phyloP scores from a whole-genome alignment of 2,888 invertebrate species.

The Pediacus dermestoides region DNA sequence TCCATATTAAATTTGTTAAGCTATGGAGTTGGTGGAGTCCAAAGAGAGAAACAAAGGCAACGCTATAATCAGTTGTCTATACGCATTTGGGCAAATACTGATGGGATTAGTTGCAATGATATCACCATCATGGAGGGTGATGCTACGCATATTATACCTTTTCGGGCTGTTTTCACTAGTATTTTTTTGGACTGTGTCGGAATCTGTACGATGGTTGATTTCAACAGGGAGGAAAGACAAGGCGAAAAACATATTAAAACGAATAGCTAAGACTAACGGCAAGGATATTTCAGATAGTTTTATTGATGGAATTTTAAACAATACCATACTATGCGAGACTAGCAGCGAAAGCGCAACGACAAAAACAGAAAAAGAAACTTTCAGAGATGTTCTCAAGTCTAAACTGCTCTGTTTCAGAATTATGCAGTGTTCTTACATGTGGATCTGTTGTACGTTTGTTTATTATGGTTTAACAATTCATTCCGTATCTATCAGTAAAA shows the following conservation, averaged over 20 bases:
- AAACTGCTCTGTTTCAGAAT: conserved; percentile 55
- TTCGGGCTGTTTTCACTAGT: conserved; percentile 65
- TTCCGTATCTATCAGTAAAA: conserved; percentile 68
- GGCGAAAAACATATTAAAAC: conserved; percentile 57
- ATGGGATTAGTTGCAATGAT: conserved; percentile 63
- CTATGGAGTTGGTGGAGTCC: conserved; percentile 68
- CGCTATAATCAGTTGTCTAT: conserved; percentile 62
- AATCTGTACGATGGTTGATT: conserved; percentile 71
- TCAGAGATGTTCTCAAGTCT: conserved; percentile 52
- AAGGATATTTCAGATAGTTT: conserved; percentile 48
- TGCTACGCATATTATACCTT: conserved; percentile 60
- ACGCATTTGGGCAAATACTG: conserved; percentile 62
- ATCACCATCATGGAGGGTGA: conserved; percentile 60
- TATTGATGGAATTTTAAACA: conserved; percentile 1
- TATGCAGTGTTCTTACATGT: conserved; percentile 65
- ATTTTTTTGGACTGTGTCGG: conserved; percentile 63
- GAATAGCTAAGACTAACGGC: conserved; percentile 61
- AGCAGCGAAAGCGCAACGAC: not conserved
- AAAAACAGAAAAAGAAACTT: conserved; percentile 22
- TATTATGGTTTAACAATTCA: conserved; percentile 77
- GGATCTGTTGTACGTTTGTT: conserved; percentile 71
- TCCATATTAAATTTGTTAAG: conserved; percentile 45
- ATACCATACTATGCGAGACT: conserved; percentile 31
- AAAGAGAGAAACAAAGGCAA: conserved; percentile 66
- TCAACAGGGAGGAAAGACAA: conserved; percentile 55